These are phyloP conservation scores for Strigamia maritima DNA, from an alignment of 2,888 invertebrate genomes.

Conservation along the genomic window DNA sequence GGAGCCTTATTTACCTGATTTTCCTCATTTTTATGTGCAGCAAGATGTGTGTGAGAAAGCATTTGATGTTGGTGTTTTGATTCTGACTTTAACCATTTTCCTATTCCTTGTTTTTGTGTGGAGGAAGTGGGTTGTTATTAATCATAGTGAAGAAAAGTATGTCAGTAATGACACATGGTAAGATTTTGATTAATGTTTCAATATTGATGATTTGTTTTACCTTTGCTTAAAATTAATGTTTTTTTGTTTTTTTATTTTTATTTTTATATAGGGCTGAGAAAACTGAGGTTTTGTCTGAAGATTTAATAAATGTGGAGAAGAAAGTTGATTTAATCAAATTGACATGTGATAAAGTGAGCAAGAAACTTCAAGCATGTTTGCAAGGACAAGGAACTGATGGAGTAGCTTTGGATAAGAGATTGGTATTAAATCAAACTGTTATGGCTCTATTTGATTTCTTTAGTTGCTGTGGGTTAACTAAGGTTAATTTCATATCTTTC, in stretches of 20 bases:
- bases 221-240: neutral
- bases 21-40: constrained; percentile 29
- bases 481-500: constrained; percentile 17
- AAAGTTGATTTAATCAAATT: constrained; percentile 74
- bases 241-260: constrained; percentile 17
- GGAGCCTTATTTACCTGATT: constrained; percentile 26
- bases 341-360: constrained; percentile 58
- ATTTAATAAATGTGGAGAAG: constrained; percentile 75
- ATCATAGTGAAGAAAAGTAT: neutral
- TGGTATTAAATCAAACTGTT: constrained; percentile 56
- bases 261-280: constrained; percentile 67
- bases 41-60: constrained; percentile 38
- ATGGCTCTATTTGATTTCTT: neutral
- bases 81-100: neutral
- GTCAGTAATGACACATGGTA: neutral
- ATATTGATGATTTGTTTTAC: neutral
- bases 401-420: constrained; percentile 66
- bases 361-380: constrained; percentile 55
- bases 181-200: neutral
- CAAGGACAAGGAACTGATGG: constrained; percentile 57
- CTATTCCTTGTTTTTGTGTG: constrained; percentile 21
- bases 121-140: constrained; percentile 16
- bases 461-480: constrained; percentile 17
- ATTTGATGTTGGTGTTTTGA: constrained; percentile 36
- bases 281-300: constrained; percentile 76